Evolutionary conservation across 1,140 invertebrate genomes (phyloP).

Genomic region (Saccostrea glomerata): DNA sequence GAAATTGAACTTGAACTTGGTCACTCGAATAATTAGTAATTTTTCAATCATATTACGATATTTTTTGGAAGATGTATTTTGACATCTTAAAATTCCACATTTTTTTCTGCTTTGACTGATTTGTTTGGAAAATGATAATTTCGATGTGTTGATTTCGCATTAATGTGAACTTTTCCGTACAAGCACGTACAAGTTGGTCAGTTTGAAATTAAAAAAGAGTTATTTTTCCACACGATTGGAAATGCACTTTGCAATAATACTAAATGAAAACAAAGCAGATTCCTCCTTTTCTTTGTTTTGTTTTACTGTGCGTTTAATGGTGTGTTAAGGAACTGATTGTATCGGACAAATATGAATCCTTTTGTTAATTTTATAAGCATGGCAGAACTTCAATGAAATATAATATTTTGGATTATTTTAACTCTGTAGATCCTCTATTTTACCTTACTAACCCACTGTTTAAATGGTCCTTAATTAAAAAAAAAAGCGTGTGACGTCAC

Average conservation of each 20-base stretch:
- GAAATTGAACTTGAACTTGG: too few species aligned
- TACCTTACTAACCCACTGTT: background rate
- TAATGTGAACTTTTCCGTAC: too few species aligned
- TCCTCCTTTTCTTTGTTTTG: background rate
- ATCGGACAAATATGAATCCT: background rate
- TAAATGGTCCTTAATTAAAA: conserved; percentile 37
- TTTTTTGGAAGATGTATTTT: too few species aligned
- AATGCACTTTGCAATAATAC: background rate
- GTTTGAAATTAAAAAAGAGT: background rate
- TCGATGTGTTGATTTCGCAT: too few species aligned
- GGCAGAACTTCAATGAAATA: conserved; percentile 11
- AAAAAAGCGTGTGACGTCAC: conserved; percentile 3
- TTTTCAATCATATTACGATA: too few species aligned
- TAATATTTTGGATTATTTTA: conserved; percentile 20
- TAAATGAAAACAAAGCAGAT: background rate
- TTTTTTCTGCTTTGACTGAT: too few species aligned
- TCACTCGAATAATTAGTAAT: too few species aligned
- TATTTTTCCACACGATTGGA: background rate
- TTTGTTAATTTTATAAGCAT: conserved; percentile 8
- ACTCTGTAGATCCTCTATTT: background rate
- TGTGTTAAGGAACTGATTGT: background rate
- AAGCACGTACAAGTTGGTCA: background rate
- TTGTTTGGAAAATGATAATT: too few species aligned
- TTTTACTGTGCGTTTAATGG: background rate
- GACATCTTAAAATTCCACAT: too few species aligned